phyloP scores from a whole-genome alignment of 2,797 vertebrate genomes.

The Pangasius krempfi region DNA sequence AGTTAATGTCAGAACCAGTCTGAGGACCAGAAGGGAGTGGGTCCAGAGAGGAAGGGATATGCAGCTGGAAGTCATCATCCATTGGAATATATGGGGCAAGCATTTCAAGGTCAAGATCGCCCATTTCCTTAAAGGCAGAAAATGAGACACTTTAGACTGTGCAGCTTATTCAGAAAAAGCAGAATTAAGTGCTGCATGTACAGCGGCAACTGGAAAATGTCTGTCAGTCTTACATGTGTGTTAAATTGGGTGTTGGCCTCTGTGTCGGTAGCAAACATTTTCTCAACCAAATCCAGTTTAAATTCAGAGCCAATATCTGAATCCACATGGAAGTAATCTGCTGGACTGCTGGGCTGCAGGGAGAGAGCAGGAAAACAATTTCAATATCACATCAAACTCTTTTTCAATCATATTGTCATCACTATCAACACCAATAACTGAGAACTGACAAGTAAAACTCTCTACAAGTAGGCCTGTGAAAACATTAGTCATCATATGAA shows the following conservation, averaged over 20 bases:
- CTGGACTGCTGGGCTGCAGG: slow-evolving; percentile 79
- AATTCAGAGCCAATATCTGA: slow-evolving; percentile 90
- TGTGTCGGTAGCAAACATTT: slow-evolving; percentile 94
- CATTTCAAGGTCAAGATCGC: slow-evolving; percentile 94
- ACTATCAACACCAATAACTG: neutral
- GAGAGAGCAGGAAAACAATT: slow-evolving; percentile 3
- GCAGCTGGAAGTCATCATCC: slow-evolving; percentile 98
- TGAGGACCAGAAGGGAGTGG: slow-evolving; percentile 35
- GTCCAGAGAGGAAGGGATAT: slow-evolving; percentile 78
- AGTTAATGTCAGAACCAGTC: slow-evolving; percentile 49
- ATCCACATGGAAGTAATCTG: slow-evolving; percentile 79
- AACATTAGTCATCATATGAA: neutral
- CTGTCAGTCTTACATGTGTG: slow-evolving; percentile 79
- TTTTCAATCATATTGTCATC: neutral
- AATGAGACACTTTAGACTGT: neutral
- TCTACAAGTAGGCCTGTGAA: neutral
- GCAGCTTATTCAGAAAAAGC: neutral
- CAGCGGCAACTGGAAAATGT: neutral
- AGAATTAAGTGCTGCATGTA: neutral
- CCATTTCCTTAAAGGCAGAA: slow-evolving; percentile 76
- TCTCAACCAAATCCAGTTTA: slow-evolving; percentile 95
- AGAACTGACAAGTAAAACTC: neutral
- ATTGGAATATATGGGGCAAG: slow-evolving; percentile 97
- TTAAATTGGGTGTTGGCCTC: slow-evolving; percentile 89
- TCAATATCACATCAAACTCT: neutral